Base-by-base conservation (phyloP, 1,140 invertebrate genomes). In the Contarinia nasturtii region DNA sequence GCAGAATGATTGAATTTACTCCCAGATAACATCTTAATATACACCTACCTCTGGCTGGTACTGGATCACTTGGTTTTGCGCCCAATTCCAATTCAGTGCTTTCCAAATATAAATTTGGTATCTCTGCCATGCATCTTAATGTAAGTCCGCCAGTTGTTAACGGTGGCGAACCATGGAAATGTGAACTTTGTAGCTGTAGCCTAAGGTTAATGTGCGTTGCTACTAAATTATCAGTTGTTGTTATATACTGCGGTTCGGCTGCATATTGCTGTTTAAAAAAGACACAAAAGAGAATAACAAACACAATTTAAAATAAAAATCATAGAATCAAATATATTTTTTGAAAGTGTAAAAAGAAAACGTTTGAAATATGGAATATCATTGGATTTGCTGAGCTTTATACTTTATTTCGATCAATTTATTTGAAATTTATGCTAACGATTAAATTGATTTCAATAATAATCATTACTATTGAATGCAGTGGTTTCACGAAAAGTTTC, bases 11-110 rank as follows among this genome's bases (percentile, higher is more conserved):
- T 27, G 10, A 27, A 27, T 27, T 27, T 27, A 27, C 3, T 27
- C n/a, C n/a, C n/a, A 27, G 27, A 27, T 27, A 10, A 27, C 27
- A 27, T n/a, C n/a, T n/a, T n/a, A n/a, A n/a, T 27, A 10, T 27
- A 15, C 2, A 54, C 66, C 67, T 62, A 73, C 71, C 71, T 70
- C 70, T 60, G 47, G 71, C 70, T 14, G 71, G 71, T 49, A 73
- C 59, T 41, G 71, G 71, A 60, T 73, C 68, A 52, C 62, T 67
- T 50, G 67, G 64, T 48, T 65, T 67, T 46, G 60, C 61, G 33
- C 65, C 63, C 51, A 73, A 58, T 53, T 67, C 62, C 36, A 72
- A 59, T 58, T 69, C 68, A 45, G 67, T 64, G 46, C 68, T 63
- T 53, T 71, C 63, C 40, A 66, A 60, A 61, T 27, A 27, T 50